phyloP scores from a whole-genome alignment of 2,113 vertebrate species.

The Varanus komodoensis region DNA sequence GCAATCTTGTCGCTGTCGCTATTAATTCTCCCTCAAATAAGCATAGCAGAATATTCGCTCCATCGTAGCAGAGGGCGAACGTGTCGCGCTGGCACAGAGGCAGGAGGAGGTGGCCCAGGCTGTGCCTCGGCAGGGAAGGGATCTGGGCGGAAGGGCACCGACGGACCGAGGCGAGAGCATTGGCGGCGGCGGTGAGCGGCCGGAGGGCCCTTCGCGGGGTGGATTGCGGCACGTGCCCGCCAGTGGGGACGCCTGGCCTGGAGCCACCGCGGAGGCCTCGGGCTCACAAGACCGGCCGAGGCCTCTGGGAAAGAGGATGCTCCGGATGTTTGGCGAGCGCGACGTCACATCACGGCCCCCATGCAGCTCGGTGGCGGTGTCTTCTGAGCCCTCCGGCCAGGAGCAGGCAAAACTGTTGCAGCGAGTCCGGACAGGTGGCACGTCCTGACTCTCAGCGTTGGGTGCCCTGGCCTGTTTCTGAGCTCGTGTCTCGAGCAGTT shows the following conservation, averaged over 20 bases:
- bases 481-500: neutral
- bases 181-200: too few relatives aligned
- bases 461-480: neutral
- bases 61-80: neutral
- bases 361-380: neutral
- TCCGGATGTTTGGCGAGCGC: neutral
- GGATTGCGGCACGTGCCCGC: too few relatives aligned
- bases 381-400: neutral
- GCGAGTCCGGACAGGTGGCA: too few relatives aligned
- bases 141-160: neutral
- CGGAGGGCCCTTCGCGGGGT: too few relatives aligned
- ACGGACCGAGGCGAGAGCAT: too few relatives aligned
- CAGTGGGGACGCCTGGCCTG: too few relatives aligned
- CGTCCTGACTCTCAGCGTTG: neutral
- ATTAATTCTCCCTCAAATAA: slow-evolving; percentile 14
- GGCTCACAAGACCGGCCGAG: neutral
- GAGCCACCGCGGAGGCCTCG: too few relatives aligned
- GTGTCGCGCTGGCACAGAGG: accelerated
- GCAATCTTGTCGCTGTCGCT: neutral
- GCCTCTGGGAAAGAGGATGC: neutral
- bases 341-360: neutral
- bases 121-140: neutral
- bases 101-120: neutral
- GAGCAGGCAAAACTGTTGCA: neutral
- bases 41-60: neutral